Conservation (phyloP, 30 jellyfish, hydroid and myxozoan species). For the Catostylus mosaicus region DNA sequence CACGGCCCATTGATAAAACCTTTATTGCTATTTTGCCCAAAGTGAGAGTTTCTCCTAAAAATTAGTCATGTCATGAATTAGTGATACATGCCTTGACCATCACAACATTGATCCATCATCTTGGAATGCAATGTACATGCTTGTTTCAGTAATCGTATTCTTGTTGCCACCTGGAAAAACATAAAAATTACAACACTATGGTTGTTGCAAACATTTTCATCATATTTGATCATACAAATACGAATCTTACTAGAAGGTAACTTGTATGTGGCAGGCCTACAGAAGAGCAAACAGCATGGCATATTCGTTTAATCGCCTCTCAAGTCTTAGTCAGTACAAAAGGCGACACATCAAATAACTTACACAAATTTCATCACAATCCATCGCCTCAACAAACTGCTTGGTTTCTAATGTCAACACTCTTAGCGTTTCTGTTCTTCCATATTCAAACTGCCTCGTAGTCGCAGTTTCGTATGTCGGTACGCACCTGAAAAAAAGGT, state of each 20-base stretch:
- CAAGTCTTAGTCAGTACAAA: background rate
- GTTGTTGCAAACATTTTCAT: too few species aligned
- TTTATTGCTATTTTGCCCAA: too few species aligned
- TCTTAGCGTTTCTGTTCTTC: conserved; percentile 86
- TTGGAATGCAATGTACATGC: conserved; percentile 58
- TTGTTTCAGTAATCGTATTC: conserved; percentile 28
- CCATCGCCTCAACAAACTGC: conserved; percentile 74
- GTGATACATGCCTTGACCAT: conserved; percentile 62
- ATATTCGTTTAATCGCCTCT: too few species aligned
- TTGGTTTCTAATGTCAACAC: conserved; percentile 75
- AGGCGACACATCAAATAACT: background rate
- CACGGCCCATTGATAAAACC: too few species aligned
- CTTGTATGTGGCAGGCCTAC: too few species aligned
- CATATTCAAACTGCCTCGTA: conserved; percentile 79
- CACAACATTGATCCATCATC: conserved; percentile 69
- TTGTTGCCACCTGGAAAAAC: conserved; percentile 30
- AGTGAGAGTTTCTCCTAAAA: too few species aligned
- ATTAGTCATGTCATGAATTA: too few species aligned
- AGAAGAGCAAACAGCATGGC: too few species aligned
- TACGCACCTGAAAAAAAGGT: conserved; percentile 7
- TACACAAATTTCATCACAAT: conserved; percentile 49
- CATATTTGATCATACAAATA: too few species aligned
- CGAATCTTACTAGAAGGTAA: too few species aligned
- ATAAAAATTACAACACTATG: background rate
- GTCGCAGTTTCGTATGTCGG: conserved; percentile 91